Evolutionary conservation across 92 coral and sea anemone genomes (phyloP), one percentile per base, ranked within the genome.

Genomic region (Porites lobata): DNA sequence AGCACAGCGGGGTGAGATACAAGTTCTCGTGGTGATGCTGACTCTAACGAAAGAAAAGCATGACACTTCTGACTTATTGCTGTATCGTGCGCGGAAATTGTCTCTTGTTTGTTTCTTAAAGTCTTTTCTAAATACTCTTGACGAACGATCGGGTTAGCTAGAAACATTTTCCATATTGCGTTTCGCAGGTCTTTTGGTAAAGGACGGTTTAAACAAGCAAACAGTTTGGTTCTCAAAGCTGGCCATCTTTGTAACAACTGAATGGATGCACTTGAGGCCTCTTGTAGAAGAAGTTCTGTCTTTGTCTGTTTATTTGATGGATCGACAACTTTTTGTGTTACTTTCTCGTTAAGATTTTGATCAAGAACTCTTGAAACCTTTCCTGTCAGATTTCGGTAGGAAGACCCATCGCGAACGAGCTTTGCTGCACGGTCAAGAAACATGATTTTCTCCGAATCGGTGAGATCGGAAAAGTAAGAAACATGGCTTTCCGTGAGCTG

Each of bases 361-460:
- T 95, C 98, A 50, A 95, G 90, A 68, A 88, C 70, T 65, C 80
- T 89, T 53, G 96, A 93, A 17, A 93, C 94, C 69, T 32, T 91
- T 67, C 69, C 91, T 58, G 91, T 81, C 58, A 95, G 87, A 78
- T 85, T 86, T 54, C 74, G 82, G 59, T 95, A 92, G 9, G 88
- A 64, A 17, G 88, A 85, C 69, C 92, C 89, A 58, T 66, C 87
- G 75, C 88, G 87, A 26, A 95, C 92, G 11, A 95, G 96, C 70
- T 89, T 95, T 17, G 94, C 92, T 19, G 98, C 98, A 73, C 98
- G 95, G 66, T 95, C 96, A 67, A 95, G 94, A 80, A 95, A 95
- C 78, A 95, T 22, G 65, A 84, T 72, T 88, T 95, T 95, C 87
- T 95, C 98, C 47, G 96, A 82, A 77, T 95, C 96, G 8, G 93